Evolutionary conservation across 1,140 invertebrate species (phyloP), one percentile per base, ranked within the genome.

Genomic region (Coenobita brevimanus): DNA sequence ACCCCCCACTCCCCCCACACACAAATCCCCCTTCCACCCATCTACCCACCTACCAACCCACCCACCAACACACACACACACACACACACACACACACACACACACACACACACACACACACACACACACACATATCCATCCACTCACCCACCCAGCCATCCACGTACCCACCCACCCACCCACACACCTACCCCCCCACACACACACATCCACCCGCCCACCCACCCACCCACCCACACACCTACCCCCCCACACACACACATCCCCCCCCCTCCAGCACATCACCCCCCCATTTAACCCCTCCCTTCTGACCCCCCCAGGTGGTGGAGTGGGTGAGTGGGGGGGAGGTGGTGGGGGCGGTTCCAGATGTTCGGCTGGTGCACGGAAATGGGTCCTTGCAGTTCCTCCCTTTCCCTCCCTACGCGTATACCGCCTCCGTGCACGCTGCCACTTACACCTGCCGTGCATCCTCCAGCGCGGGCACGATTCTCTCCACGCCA

Each of bases 381-480:
- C 82, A 78, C 36, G 21, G 36, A 15, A 85, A 85, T 13, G 82
- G 82, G 0, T 85, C 82, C 0, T 36, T 85, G 15, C 82, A 85
- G 71, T 85, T 85, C 50, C 69, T 85, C 30, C 82, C 82, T 10
- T 85, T 85, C 50, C 82, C 82, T 2, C 82, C 82, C n/a, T 85
- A 85, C 71, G 82, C 82, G 17, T 84, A 84, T 15, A 85, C 82
- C 21, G 82, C 82, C 17, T 21, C 57, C 43, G 82, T 85, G 13
- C 82, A 85, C 71, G 82, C 82, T 30, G 82, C 82, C 73, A 85
- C 82, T 57, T 85, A 85, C 73, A 60, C 82, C 33, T 85, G 82
- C 36, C 82, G 82, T 21, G 82, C 82, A 13, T 64, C 82, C 73
- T 85, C 82, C 21, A n/a, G 71, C 21, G 82, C 82, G n/a, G 82